Percentiles rank a stretch among this genome's conserved stretches.
phyloP scores from a whole-genome alignment of 2,797 vertebrate genomes.

The Myotis pilosus region DNA sequence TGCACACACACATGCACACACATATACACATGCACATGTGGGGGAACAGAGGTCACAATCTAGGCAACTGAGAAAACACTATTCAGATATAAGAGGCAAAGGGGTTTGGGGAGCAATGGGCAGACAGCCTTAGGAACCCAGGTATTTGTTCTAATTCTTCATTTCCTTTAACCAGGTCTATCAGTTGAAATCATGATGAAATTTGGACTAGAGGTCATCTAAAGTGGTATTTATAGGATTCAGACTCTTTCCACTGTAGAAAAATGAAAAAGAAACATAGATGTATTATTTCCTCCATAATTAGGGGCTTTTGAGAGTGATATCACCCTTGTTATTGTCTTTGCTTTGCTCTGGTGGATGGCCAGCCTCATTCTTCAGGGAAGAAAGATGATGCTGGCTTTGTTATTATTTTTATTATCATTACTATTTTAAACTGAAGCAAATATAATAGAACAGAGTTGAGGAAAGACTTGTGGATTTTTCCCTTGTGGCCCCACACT shows the following conservation, averaged over 20 bases:
- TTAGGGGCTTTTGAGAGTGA: background rate
- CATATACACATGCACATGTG: background rate
- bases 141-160: background rate
- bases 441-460: background rate
- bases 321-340: background rate
- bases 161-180: background rate
- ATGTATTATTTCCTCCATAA: background rate
- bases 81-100: background rate
- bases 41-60: background rate
- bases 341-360: background rate
- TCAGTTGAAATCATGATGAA: background rate
- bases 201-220: background rate
- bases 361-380: background rate
- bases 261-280: background rate
- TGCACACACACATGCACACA: no score
- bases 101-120: background rate
- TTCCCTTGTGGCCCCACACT: background rate
- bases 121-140: background rate
- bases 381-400: background rate
- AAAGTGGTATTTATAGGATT: background rate
- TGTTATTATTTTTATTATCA: background rate
- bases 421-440: background rate
- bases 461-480: background rate
- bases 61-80: background rate
- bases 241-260: background rate